Base-by-base conservation (phyloP, 2,888 invertebrate genomes). In the Amblyjoppa fuscipennis region DNA sequence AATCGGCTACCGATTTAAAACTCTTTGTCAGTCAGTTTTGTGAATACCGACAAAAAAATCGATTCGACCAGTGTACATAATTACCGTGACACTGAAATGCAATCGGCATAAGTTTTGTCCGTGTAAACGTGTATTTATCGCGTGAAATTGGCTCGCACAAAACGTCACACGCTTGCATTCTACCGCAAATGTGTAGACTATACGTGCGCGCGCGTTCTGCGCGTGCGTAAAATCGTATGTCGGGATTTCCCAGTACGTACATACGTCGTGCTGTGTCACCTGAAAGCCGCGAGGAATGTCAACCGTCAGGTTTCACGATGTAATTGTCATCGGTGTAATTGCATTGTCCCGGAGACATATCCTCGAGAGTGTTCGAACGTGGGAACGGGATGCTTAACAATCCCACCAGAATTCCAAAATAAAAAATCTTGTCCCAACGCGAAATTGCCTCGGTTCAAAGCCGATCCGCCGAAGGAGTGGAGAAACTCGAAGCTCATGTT, bases 231-330 rank as follows among this genome's bases (percentile, higher is more conserved):
- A 41, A 49, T 41, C 45, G 31, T 71, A 71, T 45, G 66, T 28
- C 73, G 83, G 83, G 83, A 78, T 78, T 83, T 83, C 70, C 83
- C 83, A 28, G 56, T 66, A 56, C 31, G 20, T 73, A 73, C 25
- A n/a, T 4, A 31, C 70, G 51, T 1, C 49, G 49, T 45, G 56
- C 73, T 78, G 68, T 83, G 83, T 83, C 78, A 83, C 73, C 78
- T 78, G 64, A 73, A 69, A 78, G 28, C 73, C 59, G 28, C 68
- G 68, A 74, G 68, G 73, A 78, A 61, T 83, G 59, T 74, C 78
- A 69, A 61, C 73, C 74, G 20, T 3, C 59, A 59, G 59, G 68
- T 83, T 83, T 74, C 83, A 51, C 83, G 69, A 78, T 68, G 20
- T 68, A 49, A 83, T 83, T 74, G 49, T 71, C 64, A 51, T 70